phyloP scores from a whole-genome alignment of 2,797 vertebrate genomes.

The Galagoides demidoff region DNA sequence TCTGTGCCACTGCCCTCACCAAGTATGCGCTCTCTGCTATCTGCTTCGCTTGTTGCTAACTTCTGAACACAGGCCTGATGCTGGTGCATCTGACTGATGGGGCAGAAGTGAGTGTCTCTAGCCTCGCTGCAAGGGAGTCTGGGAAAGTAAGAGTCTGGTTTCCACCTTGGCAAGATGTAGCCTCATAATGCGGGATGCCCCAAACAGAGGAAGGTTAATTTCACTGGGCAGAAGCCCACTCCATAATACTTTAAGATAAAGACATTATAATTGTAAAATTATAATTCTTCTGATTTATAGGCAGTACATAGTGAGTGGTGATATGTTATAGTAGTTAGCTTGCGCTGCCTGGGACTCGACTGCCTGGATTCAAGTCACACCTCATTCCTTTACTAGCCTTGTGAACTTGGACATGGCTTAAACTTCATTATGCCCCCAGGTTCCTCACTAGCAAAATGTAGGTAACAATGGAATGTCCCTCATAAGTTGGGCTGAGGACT shows the following conservation, averaged over 20 bases:
- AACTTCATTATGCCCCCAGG: background rate
- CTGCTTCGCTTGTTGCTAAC: accelerated
- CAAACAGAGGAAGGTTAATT: background rate
- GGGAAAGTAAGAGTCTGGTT: background rate
- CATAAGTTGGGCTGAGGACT: background rate
- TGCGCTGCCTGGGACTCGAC: no score
- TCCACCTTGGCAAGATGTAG: background rate
- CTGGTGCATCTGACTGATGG: background rate
- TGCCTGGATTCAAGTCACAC: background rate
- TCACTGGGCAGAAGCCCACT: background rate
- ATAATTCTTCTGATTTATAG: background rate
- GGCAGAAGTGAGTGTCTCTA: background rate
- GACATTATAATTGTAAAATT: background rate
- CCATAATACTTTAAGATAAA: background rate
- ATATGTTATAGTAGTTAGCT: no score
- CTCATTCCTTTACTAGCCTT: background rate
- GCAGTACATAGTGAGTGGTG: background rate
- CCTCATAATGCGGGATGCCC: accelerated
- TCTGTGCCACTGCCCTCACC: background rate
- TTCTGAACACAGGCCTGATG: background rate
- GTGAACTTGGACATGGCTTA: background rate
- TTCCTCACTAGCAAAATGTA: background rate
- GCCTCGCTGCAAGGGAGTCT: background rate
- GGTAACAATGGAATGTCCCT: background rate
- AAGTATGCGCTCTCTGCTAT: background rate